phyloP scores from a whole-genome alignment of 2,797 vertebrate species.

The Capromys pilorides region DNA sequence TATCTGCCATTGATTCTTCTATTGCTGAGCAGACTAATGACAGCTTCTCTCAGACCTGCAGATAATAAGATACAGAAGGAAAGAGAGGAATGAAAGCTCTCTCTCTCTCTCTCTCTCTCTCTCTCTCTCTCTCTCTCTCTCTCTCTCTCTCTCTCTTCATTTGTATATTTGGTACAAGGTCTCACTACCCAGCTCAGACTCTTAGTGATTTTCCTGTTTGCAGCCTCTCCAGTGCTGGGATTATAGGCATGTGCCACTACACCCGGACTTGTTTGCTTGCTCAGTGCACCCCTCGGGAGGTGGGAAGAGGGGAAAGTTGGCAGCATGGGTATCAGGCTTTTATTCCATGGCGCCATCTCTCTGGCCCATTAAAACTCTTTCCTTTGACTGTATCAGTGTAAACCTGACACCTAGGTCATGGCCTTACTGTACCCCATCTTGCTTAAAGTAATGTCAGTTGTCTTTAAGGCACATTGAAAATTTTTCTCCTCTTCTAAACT shows the following conservation, averaged over 20 bases:
- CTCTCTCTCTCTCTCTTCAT: not conserved
- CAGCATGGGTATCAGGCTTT: no score
- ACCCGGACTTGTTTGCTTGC: no score
- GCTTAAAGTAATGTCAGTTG: not conserved
- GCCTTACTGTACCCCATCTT: fast-evolving
- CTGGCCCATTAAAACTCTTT: not conserved
- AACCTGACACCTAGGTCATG: not conserved
- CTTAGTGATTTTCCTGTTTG: no score
- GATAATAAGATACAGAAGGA: not conserved
- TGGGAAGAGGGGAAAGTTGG: no score
- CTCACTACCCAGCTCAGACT: no score
- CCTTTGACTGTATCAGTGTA: not conserved
- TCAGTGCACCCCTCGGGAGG: no score
- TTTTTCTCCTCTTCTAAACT: not conserved
- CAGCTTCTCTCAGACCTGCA: not conserved
- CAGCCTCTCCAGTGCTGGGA: no score
- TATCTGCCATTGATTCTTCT: not conserved
- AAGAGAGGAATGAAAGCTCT: not conserved
- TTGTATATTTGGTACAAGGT: no score
- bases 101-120: no score
- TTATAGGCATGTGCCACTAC: no score
- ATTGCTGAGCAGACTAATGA: not conserved
- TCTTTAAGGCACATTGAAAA: not conserved
- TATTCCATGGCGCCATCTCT: no score
- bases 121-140: no score